Conservation (phyloP, 1,140 invertebrate species). For the Musca domestica region DNA sequence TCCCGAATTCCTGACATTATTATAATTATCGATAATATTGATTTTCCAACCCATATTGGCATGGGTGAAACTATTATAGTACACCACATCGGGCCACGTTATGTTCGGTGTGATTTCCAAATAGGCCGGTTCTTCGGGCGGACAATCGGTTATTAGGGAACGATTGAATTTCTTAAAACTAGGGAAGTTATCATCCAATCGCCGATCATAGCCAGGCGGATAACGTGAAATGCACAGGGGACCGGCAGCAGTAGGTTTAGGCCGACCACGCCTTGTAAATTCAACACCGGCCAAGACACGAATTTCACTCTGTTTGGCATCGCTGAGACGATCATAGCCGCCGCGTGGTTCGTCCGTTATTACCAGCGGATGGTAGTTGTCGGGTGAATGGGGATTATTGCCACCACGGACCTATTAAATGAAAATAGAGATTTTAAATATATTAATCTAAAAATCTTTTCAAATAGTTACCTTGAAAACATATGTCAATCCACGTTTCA, state of each 20-base stretch:
- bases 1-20: constrained; percentile 33
- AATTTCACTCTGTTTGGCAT: constrained; percentile 69
- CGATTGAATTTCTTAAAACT: constrained; percentile 83
- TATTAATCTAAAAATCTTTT: no score
- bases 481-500: constrained; percentile 82
- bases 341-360: constrained; percentile 84
- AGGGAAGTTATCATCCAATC: constrained; percentile 74
- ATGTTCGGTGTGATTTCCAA: constrained; percentile 84
- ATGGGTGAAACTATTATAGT: constrained; percentile 91
- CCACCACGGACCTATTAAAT: constrained; percentile 68
- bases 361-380: constrained; percentile 88
- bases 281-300: constrained; percentile 84
- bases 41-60: constrained; percentile 91
- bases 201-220: constrained; percentile 63
- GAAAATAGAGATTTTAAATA: background rate
- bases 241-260: constrained; percentile 76
- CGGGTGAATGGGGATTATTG: constrained; percentile 84
- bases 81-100: constrained; percentile 88
- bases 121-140: constrained; percentile 67
- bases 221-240: constrained; percentile 74
- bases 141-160: constrained; percentile 66
- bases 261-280: constrained; percentile 74
- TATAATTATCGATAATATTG: constrained; percentile 74
- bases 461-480: constrained; percentile 75
- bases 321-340: constrained; percentile 72